Evolutionary conservation across 2,888 invertebrate genomes (phyloP).

Genomic region (Drosophila longiperda): DNA sequence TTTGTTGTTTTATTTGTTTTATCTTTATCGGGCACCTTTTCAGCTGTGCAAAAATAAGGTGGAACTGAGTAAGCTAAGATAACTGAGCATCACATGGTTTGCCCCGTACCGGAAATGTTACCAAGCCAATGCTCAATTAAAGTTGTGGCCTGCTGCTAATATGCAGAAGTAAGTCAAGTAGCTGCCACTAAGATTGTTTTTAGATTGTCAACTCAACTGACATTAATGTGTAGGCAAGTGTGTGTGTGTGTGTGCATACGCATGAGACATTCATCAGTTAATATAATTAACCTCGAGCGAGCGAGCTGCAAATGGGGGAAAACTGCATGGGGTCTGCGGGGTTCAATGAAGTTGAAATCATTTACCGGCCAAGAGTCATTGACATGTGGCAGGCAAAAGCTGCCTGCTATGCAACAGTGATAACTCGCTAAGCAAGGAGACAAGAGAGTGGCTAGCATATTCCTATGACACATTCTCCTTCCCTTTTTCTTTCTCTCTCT

Average conservation of each 20-base stretch:
- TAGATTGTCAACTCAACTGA: constrained; percentile 5
- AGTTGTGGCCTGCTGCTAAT: background rate
- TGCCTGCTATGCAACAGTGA: constrained; percentile 11
- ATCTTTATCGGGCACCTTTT: constrained; percentile 37
- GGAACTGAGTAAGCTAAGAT: constrained; percentile 10
- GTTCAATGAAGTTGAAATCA: constrained; percentile 47
- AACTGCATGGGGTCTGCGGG: constrained; percentile 32
- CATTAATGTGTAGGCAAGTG: constrained; percentile 2
- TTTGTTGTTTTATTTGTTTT: background rate
- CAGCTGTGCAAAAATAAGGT: constrained; percentile 34
- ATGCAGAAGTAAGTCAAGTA: constrained; percentile 3
- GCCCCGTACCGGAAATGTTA: constrained; percentile 25
- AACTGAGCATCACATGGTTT: constrained; percentile 39
- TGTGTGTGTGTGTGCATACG: background rate
- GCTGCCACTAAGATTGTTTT: constrained; percentile 4
- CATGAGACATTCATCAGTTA: constrained; percentile 54
- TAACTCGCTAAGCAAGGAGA: background rate
- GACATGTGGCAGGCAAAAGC: constrained; percentile 42
- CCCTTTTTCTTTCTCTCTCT: background rate
- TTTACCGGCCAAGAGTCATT: constrained; percentile 35
- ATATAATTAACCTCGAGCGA: constrained; percentile 64
- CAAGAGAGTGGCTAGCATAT: background rate
- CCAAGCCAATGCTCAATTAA: constrained; percentile 1
- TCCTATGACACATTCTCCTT: background rate
- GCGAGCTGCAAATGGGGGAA: constrained; percentile 18